Evolutionary conservation across 2,888 invertebrate genomes (phyloP).

Genomic region (Calephelis perditalis): DNA sequence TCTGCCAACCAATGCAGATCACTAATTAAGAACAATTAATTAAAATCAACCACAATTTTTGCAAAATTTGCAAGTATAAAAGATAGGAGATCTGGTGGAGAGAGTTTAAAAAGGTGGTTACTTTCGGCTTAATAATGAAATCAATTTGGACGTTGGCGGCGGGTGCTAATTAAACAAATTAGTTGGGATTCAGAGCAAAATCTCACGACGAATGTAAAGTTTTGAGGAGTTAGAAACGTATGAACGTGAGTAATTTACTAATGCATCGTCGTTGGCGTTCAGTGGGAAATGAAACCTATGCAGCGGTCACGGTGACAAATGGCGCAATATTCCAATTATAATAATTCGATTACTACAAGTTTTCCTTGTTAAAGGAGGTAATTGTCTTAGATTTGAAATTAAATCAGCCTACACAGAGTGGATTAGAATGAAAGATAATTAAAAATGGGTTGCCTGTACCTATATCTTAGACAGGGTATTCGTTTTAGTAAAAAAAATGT

Average conservation of each 20-base stretch:
- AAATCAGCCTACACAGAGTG: too few relatives aligned
- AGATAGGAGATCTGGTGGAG: background rate
- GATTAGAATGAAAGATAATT: too few relatives aligned
- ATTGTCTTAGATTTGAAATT: too few relatives aligned
- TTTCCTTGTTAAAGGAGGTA: too few relatives aligned
- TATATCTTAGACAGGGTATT: too few relatives aligned
- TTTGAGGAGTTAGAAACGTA: conserved; percentile 57
- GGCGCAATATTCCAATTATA: conserved; percentile 20
- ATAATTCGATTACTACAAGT: background rate
- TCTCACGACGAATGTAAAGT: conserved; percentile 66
- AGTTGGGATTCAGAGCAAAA: conserved; percentile 55
- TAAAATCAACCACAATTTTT: too few relatives aligned
- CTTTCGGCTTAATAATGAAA: conserved; percentile 24
- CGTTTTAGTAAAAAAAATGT: too few relatives aligned
- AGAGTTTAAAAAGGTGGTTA: conserved; percentile 21
- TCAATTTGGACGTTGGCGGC: conserved; percentile 20
- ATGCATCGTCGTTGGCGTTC: conserved; percentile 60
- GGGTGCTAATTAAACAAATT: conserved; percentile 63
- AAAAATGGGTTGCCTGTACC: too few relatives aligned
- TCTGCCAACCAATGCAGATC: too few relatives aligned
- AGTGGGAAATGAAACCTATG: conserved; percentile 48
- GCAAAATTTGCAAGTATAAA: background rate
- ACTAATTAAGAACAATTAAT: too few relatives aligned
- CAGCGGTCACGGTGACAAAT: conserved; percentile 22
- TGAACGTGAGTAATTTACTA: conserved; percentile 75